Base-by-base conservation (phyloP, 2,888 invertebrate species). In the Imbricaverruca yamaguchii region DNA sequence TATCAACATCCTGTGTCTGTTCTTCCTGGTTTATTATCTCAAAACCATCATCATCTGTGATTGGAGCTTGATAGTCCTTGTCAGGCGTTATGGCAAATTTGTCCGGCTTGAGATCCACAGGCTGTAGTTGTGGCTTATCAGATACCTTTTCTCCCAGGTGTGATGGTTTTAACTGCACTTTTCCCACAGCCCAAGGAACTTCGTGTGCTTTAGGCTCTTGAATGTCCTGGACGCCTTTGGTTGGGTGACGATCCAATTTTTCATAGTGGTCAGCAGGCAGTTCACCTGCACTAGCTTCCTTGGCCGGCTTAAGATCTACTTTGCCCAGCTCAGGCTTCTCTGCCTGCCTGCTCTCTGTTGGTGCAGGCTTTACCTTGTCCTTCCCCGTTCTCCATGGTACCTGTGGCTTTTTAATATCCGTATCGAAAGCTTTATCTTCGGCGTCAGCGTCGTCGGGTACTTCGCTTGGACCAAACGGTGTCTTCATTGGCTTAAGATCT, bases 61-160 rank as follows among this genome's bases (percentile, higher is more conserved):
- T 39, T 15, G 15, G 13, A 39, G 39, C 39, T 39, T 13, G 61
- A 3, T 15, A 18, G 7, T 61, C 61, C 15, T 61, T 61, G 7
- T 0, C 18, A 2, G 74, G 53, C 1, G 0, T 74, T 67, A 77
- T 11, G 12, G 15, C 13, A 15, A 8, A 23, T 65, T 82, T 80
- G 18, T 39, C 39, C 18, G 55, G 80, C 61, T 74, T 61, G 18
- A 74, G 55, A 25, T 74, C 53, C 55, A 77, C 56, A 23, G 63
- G 15, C 13, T 80, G 59, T 80, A 74, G 61, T 69, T 74, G 65
- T 15, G 25, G 77, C 39, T 82, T 80, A 57, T 81, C 83, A 67
- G 18, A n/a, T 18, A 77, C 53, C 59, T 74, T 81, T 39, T 79
- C 61, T 69, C 65, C 59, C n/a, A 57, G 39, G 69, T 79, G 67